These are phyloP conservation scores for Orthochromis indermauri DNA, from an alignment of 2,113 vertebrate genomes.

Conservation along the genomic window DNA sequence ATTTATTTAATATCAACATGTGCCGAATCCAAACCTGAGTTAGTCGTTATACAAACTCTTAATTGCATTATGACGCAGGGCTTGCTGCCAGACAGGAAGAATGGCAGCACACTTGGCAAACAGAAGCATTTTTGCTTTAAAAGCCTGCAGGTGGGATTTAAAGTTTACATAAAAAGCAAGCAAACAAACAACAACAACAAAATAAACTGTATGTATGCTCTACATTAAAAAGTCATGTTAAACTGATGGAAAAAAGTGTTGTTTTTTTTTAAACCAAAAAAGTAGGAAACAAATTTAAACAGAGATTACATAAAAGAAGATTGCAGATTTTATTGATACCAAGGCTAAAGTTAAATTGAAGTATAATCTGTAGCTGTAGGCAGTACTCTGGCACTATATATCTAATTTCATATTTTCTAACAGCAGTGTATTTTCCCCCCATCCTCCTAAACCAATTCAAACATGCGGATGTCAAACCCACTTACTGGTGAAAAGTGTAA, in stretches of 20 bases:
- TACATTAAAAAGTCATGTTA: background rate
- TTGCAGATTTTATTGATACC: background rate
- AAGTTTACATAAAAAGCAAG: background rate
- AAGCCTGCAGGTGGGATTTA: background rate
- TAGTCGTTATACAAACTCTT: background rate
- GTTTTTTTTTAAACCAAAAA: background rate
- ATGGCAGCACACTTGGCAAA: background rate
- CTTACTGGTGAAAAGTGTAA: conserved; percentile 5
- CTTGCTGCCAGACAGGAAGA: background rate
- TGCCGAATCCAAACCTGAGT: background rate
- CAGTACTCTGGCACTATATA: background rate
- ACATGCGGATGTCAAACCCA: conserved; percentile 17
- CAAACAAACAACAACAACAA: background rate
- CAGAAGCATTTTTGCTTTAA: background rate
- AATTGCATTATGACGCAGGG: background rate
- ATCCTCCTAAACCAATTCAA: conserved; percentile 13
- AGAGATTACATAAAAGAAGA: background rate
- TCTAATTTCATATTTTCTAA: conserved; percentile 10
- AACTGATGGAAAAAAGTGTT: background rate
- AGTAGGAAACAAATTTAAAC: background rate
- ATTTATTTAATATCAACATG: background rate
- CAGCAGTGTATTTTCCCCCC: background rate
- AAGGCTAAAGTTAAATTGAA: background rate
- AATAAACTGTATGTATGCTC: background rate
- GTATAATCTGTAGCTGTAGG: conserved; percentile 1